Base-by-base conservation (phyloP, 2,113 vertebrate genomes). In the Elgaria multicarinata region DNA sequence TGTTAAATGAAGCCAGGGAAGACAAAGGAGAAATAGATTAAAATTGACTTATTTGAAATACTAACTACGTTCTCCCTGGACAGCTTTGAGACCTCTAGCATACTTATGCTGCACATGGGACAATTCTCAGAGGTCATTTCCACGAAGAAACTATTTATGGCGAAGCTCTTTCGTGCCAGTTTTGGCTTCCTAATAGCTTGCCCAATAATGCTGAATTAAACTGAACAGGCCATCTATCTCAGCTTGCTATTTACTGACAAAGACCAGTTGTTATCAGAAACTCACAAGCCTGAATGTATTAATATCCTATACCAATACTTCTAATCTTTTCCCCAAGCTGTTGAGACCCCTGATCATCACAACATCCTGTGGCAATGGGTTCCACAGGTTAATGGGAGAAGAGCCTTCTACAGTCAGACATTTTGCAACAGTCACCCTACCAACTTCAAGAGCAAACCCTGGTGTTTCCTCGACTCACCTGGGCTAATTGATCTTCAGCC, bases 401-500 rank as follows among this genome's bases (percentile, higher is more conserved):
- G 16, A 20, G 24, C 16, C 33, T 64, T 44, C 39, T 66, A 83
- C 6, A 3, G 10, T 64, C 22, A 42, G 24, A 20, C 10, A 64
- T 64, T 64, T 39, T 82, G 9, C 33, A 69, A 55, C 22, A 71
- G 12, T 12, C 33, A 33, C 46, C 67, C 66, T 31, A 42, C 10
- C 13, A 82, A 16, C 4, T n/a, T 39, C 24, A 85, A 69, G 36
- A 67, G 39, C 77, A 58, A 62, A 53, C 39, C 16, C 14, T 28
- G 62, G 18, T 22, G 20, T 8, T 20, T 0, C 0, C 2, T 0
- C 26, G 6, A 90, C 97, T 97, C 94, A 99, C 99, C 98, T 99
- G 99, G 1, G 95, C 97, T 94, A 99, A 97, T 79, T 99, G 99
- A 90, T 99, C 99, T 83, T 98, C 99, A 0, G 99, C 99, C 62